Evolutionary conservation across 2,888 invertebrate species (phyloP).

Genomic region (Drosophila pseudotalamancana): DNA sequence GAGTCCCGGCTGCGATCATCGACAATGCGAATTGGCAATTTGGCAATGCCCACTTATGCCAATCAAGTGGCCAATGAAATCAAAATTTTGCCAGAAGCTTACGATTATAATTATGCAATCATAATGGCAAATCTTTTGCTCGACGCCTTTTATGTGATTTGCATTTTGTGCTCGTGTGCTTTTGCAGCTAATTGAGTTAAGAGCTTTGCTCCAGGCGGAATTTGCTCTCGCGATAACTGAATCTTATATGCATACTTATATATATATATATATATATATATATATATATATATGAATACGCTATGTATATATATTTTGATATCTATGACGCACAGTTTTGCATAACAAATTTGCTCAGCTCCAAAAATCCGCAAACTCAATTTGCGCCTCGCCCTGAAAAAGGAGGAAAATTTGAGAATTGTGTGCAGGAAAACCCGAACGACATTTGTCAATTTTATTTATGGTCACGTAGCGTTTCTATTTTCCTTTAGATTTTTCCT

Average conservation of each 20-base stretch:
- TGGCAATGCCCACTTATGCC: slow-evolving; percentile 62
- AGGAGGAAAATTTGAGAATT: slow-evolving; percentile 11
- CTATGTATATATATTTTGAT: slow-evolving; percentile 24
- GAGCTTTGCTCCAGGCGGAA: slow-evolving; percentile 41
- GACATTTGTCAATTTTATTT: slow-evolving; percentile 76
- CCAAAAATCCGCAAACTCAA: slow-evolving; percentile 63
- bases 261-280: neutral
- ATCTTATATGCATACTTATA: slow-evolving; percentile 28
- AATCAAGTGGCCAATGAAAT: slow-evolving; percentile 75
- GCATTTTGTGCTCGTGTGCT: slow-evolving; percentile 39
- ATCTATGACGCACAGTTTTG: slow-evolving; percentile 59
- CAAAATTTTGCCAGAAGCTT: slow-evolving; percentile 50
- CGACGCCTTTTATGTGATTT: slow-evolving; percentile 43
- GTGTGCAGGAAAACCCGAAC: slow-evolving; percentile 15
- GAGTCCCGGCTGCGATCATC: slow-evolving; percentile 46
- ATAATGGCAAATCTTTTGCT: slow-evolving; percentile 53
- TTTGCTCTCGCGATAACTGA: slow-evolving; percentile 40
- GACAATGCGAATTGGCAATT: slow-evolving; percentile 64
- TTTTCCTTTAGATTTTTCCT: slow-evolving; percentile 57
- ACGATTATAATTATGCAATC: slow-evolving; percentile 68
- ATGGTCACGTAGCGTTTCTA: slow-evolving; percentile 72
- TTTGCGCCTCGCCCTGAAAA: slow-evolving; percentile 43
- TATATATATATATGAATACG: slow-evolving; percentile 3
- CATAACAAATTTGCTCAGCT: slow-evolving; percentile 57
- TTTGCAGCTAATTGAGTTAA: slow-evolving; percentile 74